phyloP scores from a whole-genome alignment of 2,797 vertebrate species.

The Danionella dracula region DNA sequence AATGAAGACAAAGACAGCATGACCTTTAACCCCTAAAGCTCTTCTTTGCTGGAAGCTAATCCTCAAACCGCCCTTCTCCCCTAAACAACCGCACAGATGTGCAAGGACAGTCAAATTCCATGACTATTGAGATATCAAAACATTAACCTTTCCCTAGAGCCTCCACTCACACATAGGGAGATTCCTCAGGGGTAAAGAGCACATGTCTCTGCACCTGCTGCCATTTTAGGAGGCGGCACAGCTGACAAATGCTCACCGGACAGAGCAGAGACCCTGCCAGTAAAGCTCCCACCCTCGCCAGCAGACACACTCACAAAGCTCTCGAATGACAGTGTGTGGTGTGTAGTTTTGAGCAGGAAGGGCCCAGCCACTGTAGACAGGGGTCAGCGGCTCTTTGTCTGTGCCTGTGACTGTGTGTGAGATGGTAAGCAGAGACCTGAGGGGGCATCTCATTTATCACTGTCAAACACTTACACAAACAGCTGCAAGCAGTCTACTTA shows the following conservation, averaged over 20 bases:
- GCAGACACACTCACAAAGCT: conserved; percentile 9
- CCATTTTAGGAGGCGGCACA: conserved; percentile 63
- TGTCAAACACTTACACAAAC: conserved; percentile 68
- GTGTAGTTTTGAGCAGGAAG: conserved; percentile 23
- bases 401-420: conserved; percentile 28
- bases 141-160: conserved; percentile 4
- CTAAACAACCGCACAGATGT: conserved; percentile 26
- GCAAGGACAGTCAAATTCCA: conserved; percentile 12
- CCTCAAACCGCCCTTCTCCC: conserved; percentile 32
- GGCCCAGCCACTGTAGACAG: conserved; percentile 22
- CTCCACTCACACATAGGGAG: not conserved
- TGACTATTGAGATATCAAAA: conserved; percentile 7
- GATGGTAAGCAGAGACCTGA: conserved; percentile 71
- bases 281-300: conserved; percentile 24
- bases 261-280: conserved; percentile 32
- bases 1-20: conserved; percentile 50
- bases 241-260: conserved; percentile 61
- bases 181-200: conserved; percentile 2
- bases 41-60: conserved; percentile 46
- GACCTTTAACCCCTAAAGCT: conserved; percentile 49
- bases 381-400: conserved; percentile 35
- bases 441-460: conserved; percentile 68
- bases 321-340: conserved; percentile 31
- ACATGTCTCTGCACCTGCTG: conserved; percentile 67
- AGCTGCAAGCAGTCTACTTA: conserved; percentile 73